Evolutionary conservation across 2,888 invertebrate species (phyloP).

Genomic region (Alviniconcha strummeri): DNA sequence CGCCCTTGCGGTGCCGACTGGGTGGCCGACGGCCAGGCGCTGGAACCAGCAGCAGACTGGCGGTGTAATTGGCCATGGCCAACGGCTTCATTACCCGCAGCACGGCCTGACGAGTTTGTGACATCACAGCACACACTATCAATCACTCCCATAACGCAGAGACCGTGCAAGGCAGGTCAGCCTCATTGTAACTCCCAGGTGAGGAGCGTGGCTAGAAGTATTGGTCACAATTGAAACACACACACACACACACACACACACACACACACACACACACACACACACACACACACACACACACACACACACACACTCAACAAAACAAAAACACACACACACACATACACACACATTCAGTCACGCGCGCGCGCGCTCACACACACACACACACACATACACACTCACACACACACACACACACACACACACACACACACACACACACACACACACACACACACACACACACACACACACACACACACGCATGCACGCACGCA

Average conservation of each 20-base stretch:
- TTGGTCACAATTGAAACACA: too few species aligned
- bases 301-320: too few species aligned
- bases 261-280: slow-evolving; percentile 20
- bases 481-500: background rate
- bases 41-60: too few species aligned
- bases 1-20: too few species aligned
- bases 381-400: slow-evolving; percentile 20
- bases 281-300: background rate
- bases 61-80: too few species aligned
- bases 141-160: background rate
- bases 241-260: background rate
- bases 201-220: background rate
- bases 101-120: background rate
- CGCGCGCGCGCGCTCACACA: background rate
- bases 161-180: background rate
- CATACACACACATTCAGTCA: background rate
- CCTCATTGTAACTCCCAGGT: background rate
- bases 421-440: too few species aligned
- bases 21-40: too few species aligned
- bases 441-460: too few species aligned
- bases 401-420: background rate
- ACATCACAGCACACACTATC: too few species aligned
- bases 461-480: slow-evolving; percentile 22
- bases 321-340: slow-evolving; percentile 23
- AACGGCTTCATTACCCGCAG: background rate